Conservation (phyloP, 2,797 vertebrate species). For the Pseudotriccus pelzelni region DNA sequence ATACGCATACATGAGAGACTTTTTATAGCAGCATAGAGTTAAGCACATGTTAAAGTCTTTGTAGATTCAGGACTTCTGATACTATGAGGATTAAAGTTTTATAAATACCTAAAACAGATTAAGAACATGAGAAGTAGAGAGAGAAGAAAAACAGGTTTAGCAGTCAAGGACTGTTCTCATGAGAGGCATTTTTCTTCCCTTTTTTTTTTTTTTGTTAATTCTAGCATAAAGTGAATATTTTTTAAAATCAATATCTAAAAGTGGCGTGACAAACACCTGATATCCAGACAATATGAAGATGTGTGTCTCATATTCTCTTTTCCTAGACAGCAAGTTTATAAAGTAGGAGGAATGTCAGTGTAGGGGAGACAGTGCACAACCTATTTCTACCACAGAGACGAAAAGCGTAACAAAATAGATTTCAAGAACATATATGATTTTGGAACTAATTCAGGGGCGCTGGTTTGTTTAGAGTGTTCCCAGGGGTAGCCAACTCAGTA, state of each 20-base stretch:
- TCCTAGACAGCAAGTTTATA: not conserved
- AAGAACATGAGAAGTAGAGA: conserved; percentile 1
- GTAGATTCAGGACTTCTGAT: not conserved
- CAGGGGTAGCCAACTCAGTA: not conserved
- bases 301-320: not conserved
- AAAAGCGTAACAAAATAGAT: not conserved
- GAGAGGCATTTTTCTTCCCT: not conserved
- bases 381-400: not conserved
- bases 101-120: conserved; percentile 44
- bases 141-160: not conserved
- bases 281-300: not conserved
- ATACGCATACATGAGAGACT: not conserved
- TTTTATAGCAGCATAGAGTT: not conserved
- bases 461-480: not conserved
- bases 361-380: not conserved
- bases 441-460: not conserved
- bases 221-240: not conserved
- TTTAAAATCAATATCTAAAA: not conserved
- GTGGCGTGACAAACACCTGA: not conserved
- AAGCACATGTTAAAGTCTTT: conserved; percentile 27
- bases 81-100: conserved; percentile 23
- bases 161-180: not conserved
- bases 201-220: not conserved
- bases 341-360: not conserved
- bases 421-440: not conserved